A percentile compares a stretch with the other conserved stretches of the same genome.
phyloP scores from a whole-genome alignment of 2,888 invertebrate species.

The Theodoxus fluviatilis region DNA sequence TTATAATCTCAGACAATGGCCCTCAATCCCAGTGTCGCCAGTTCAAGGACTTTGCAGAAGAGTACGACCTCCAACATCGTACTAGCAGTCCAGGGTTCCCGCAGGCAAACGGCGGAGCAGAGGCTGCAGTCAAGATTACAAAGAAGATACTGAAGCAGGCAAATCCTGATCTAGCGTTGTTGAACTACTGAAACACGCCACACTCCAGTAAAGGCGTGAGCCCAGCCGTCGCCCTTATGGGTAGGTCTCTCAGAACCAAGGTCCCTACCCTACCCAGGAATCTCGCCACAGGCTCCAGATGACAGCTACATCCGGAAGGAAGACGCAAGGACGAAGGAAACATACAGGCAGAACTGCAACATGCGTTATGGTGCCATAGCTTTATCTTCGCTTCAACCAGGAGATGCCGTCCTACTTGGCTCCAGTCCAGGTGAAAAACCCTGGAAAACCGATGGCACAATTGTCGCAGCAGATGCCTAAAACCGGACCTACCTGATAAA shows the following conservation, averaged over 20 bases:
- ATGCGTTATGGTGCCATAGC: not conserved
- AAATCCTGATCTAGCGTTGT: not conserved
- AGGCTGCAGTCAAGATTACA: conserved; percentile 13
- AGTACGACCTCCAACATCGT: conserved; percentile 1
- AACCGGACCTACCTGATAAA: too few species aligned
- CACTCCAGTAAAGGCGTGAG: too few species aligned
- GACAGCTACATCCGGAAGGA: not conserved
- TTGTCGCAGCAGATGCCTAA: too few species aligned
- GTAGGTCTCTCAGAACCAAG: conserved; percentile 1
- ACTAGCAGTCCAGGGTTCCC: conserved; percentile 22
- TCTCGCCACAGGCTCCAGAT: not conserved
- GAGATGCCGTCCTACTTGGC: conserved; percentile 7
- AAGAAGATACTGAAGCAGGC: not conserved
- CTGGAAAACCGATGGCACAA: conserved; percentile 21
- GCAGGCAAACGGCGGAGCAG: conserved; percentile 21
- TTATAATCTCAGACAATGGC: conserved; percentile 7
- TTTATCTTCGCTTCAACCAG: not conserved
- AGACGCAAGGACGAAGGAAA: not conserved
- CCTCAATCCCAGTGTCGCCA: conserved; percentile 20
- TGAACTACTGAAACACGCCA: conserved; percentile 18
- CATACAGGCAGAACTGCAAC: not conserved
- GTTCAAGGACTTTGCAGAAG: conserved; percentile 2
- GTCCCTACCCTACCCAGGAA: not conserved
- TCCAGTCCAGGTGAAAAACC: too few species aligned
- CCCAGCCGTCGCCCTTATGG: not conserved